A percentile compares a stretch with the other conserved stretches of the same genome.
Conservation (phyloP, 2,797 vertebrate genomes). For the Rallus crepitans region DNA sequence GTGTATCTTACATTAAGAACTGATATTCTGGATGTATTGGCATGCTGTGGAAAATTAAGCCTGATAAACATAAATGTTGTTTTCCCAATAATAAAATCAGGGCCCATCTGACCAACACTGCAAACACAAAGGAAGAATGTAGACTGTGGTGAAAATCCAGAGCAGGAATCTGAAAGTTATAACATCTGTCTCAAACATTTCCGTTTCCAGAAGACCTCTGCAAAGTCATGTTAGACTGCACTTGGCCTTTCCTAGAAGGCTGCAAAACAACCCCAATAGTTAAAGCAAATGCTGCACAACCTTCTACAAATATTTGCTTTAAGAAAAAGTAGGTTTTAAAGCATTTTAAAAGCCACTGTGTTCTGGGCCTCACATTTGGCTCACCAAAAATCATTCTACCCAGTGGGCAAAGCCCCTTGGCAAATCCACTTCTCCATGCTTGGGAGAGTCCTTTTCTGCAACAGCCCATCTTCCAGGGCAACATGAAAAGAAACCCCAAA, state of each 20-base stretch:
- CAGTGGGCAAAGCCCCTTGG: not conserved
- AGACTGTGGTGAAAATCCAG: accelerated
- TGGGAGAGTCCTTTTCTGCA: slow-evolving; percentile 3
- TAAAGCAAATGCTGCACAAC: not conserved
- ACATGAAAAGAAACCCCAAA: too few relatives aligned
- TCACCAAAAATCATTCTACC: not conserved
- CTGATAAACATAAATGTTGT: not conserved
- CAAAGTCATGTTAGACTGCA: not conserved
- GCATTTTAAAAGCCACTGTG: not conserved
- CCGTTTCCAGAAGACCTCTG: not conserved
- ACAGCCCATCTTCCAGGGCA: slow-evolving; percentile 4
- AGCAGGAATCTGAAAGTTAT: not conserved
- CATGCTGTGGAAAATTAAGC: not conserved
- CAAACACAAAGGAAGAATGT: not conserved
- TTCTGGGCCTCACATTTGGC: not conserved
- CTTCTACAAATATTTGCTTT: not conserved
- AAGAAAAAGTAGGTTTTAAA: not conserved
- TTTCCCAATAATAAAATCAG: not conserved
- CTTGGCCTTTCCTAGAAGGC: not conserved
- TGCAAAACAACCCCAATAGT: not conserved
- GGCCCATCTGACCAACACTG: not conserved
- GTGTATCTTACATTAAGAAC: not conserved
- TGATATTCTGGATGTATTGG: not conserved
- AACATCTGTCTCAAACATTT: not conserved
- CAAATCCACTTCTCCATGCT: not conserved